phyloP scores from a whole-genome alignment of 2,888 invertebrate genomes.

The Microctonus brassicae region DNA sequence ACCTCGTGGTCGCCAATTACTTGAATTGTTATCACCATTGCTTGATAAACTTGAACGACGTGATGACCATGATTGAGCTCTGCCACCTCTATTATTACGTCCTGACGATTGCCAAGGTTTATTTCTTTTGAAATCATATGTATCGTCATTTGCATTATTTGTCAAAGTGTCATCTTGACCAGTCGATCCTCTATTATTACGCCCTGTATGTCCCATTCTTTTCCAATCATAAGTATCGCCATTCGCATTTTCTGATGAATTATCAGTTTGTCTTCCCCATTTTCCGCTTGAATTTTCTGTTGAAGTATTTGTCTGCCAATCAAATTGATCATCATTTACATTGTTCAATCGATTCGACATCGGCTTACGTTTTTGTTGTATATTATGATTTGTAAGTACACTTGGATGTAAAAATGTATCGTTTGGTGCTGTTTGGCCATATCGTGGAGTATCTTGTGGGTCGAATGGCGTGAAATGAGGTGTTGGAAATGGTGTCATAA shows the following conservation, averaged over 20 bases:
- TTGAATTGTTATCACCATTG: neutral
- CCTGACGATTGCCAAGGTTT: too few relatives aligned
- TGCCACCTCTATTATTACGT: too few relatives aligned
- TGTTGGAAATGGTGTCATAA: conserved; percentile 92
- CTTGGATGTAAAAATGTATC: conserved; percentile 74
- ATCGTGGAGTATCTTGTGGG: conserved; percentile 69
- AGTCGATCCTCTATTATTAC: neutral
- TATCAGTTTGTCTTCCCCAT: too few relatives aligned
- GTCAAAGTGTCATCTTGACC: neutral
- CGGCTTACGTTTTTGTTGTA: too few relatives aligned
- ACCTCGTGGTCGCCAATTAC: neutral
- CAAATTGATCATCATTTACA: neutral
- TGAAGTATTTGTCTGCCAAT: neutral
- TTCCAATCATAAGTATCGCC: neutral
- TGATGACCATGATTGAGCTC: too few relatives aligned
- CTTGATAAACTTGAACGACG: neutral
- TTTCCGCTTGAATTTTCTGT: neutral
- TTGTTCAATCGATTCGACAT: neutral
- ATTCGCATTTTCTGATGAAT: neutral
- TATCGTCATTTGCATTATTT: neutral
- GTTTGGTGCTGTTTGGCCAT: conserved; percentile 63
- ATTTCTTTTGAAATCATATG: neutral
- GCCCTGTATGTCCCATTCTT: too few relatives aligned
- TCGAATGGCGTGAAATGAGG: conserved; percentile 74
- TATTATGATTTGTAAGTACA: neutral